Evolutionary conservation across 2,797 vertebrate genomes (phyloP).

Genomic region (Gadopsis bispinosus): DNA sequence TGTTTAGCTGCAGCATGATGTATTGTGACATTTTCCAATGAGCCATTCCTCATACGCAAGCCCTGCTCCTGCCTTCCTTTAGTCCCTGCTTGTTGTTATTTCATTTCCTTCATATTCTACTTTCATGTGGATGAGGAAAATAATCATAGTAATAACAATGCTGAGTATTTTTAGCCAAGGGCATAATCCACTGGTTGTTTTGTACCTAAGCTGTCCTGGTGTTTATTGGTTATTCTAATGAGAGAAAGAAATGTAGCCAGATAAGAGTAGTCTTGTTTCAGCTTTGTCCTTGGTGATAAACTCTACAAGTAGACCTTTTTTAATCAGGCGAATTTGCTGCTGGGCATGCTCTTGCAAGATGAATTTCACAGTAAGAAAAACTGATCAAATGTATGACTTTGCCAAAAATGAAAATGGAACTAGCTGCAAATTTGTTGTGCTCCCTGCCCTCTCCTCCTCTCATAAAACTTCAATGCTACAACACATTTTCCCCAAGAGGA

Average conservation of each 20-base stretch:
- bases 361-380: constrained; percentile 39
- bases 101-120: constrained; percentile 60
- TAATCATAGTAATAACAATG: constrained; percentile 67
- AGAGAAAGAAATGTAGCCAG: constrained; percentile 51
- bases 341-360: constrained; percentile 4
- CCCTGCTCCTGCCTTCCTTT: constrained; percentile 36
- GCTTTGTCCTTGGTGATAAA: constrained; percentile 45
- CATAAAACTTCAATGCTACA: constrained; percentile 23
- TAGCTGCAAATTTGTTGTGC: constrained; percentile 38
- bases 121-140: constrained; percentile 58
- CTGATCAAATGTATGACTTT: constrained; percentile 34
- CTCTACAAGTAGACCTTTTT: constrained; percentile 31
- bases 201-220: constrained; percentile 51
- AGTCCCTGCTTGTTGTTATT: constrained; percentile 55
- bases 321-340: constrained; percentile 16
- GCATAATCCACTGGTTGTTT: constrained; percentile 64
- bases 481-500: constrained; percentile 32
- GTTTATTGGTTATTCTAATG: constrained; percentile 73
- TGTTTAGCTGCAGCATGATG: constrained; percentile 65
- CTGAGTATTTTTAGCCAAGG: constrained; percentile 68
- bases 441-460: constrained; percentile 21
- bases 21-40: constrained; percentile 75
- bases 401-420: constrained; percentile 34
- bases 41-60: constrained; percentile 60
- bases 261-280: constrained; percentile 43